These are phyloP conservation scores for Zaprionus inermis DNA, from an alignment of 1,140 invertebrate species.

Conservation along the genomic window DNA sequence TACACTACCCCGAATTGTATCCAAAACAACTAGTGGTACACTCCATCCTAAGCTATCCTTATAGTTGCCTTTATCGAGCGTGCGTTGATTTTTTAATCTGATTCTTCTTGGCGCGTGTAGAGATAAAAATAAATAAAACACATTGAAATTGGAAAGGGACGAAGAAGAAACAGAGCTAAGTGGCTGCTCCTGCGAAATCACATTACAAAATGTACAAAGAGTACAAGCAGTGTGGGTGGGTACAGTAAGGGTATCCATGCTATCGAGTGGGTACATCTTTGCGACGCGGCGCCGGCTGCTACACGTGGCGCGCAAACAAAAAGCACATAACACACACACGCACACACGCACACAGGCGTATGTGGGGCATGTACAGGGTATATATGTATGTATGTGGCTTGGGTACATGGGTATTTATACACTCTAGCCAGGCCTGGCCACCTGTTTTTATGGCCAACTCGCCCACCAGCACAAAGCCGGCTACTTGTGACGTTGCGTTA, in stretches of 20 bases:
- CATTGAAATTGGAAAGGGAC: neutral
- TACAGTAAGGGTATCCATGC: neutral
- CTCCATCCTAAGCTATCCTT: neutral
- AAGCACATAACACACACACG: slow-evolving; percentile 5
- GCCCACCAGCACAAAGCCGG: slow-evolving; percentile 3
- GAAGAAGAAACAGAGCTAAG: neutral
- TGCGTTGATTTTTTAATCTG: slow-evolving; percentile 4
- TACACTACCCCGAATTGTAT: neutral
- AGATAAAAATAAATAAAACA: slow-evolving; percentile 7
- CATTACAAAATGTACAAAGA: slow-evolving; percentile 5
- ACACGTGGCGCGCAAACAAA: slow-evolving; percentile 16
- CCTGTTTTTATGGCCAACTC: slow-evolving; percentile 42
- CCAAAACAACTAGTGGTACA: neutral
- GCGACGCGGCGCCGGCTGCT: neutral
- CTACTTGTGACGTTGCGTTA: slow-evolving; percentile 4
- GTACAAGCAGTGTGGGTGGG: neutral
- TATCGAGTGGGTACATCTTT: neutral
- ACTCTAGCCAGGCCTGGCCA: slow-evolving; percentile 27
- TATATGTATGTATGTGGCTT: neutral
- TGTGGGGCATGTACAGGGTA: neutral
- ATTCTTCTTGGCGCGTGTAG: slow-evolving; percentile 1
- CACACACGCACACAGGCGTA: neutral
- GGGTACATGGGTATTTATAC: neutral
- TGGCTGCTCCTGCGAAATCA: neutral
- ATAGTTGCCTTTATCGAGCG: slow-evolving; percentile 1